Conservation (phyloP, 1,140 invertebrate species). For the Bombyx mandarina region DNA sequence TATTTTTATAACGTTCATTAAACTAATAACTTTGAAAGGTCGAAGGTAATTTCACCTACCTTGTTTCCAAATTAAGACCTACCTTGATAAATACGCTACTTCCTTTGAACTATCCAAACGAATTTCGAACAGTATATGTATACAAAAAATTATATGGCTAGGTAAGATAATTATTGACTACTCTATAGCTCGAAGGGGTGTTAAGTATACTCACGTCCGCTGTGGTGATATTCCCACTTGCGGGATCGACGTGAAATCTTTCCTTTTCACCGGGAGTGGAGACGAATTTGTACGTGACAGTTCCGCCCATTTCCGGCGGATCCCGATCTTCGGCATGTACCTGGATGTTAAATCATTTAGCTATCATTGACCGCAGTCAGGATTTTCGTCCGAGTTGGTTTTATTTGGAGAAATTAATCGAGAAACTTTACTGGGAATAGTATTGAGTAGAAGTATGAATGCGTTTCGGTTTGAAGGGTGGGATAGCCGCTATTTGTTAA, state of each 20-base stretch:
- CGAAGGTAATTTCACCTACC: conserved; percentile 7
- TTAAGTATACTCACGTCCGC: conserved; percentile 71
- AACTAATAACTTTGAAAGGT: conserved; percentile 4
- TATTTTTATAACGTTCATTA: conserved; percentile 6
- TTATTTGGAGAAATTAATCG: too few relatives aligned
- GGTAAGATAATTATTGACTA: background rate
- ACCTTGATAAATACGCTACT: background rate
- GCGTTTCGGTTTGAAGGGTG: too few relatives aligned
- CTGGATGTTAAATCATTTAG: conserved; percentile 19
- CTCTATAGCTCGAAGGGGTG: background rate
- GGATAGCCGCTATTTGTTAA: too few relatives aligned
- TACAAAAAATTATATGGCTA: background rate
- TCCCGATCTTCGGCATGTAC: conserved; percentile 70
- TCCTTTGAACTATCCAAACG: background rate
- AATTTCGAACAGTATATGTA: background rate
- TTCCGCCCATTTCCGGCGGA: conserved; percentile 81
- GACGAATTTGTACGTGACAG: conserved; percentile 85
- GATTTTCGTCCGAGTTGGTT: too few relatives aligned
- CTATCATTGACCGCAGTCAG: too few relatives aligned
- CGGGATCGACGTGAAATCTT: conserved; percentile 84
- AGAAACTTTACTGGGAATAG: too few relatives aligned
- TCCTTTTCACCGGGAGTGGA: conserved; percentile 79
- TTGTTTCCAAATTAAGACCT: conserved; percentile 8
- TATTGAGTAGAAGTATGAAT: too few relatives aligned
- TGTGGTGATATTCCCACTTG: conserved; percentile 82